Evolutionary conservation across 2,113 vertebrate genomes (phyloP), one percentile per base, ranked within the genome.

Genomic region (Xyliphius kryptos): DNA sequence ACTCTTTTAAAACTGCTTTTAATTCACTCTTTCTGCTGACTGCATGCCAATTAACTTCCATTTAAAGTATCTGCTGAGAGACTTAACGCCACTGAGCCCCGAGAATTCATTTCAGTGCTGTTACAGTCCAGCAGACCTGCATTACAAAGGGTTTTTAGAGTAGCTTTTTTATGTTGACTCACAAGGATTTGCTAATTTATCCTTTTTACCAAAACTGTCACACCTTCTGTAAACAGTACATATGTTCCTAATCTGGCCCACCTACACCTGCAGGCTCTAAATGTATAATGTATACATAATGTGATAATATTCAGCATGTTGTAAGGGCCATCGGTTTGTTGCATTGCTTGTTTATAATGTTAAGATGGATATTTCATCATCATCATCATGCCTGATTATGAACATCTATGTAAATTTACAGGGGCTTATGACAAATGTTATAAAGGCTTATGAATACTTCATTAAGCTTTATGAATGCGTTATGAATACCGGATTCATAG

Each of bases 1-100:
- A 48, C 66, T 79, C 72, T 81, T 74, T 82, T 79, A 26, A 56
- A 52, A 14, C 47, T 37, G 37, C 47, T 50, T 36, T 17, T 49
- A 21, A 56, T 41, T 54, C 14, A 2, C 19, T 51, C 17, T 32
- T 47, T 38, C 60, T 52, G 54, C 40, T 47, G 50, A 60, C 32
- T 16, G 56, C 44, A 16, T 56, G 63, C 60, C 64, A 63, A 64
- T 68, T 70, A 67, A 60, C 47, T 46, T 21, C 47, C 40, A 62
- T 65, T 64, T 56, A 71, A 43, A 41, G 48, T 14, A 22, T 19
- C 36, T 22, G 50, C 46, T 15, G 52, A 15, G 44, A 12, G 32
- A 43, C 11, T 50, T 6, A 14, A 41, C 32, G 22, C 38, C 26
- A 19, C 43, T 26, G n/a, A 48, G 53, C 32, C 16, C n/a, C 32